Evolutionary conservation across 2,113 vertebrate species (phyloP).

Genomic region (Charadrius vociferus): DNA sequence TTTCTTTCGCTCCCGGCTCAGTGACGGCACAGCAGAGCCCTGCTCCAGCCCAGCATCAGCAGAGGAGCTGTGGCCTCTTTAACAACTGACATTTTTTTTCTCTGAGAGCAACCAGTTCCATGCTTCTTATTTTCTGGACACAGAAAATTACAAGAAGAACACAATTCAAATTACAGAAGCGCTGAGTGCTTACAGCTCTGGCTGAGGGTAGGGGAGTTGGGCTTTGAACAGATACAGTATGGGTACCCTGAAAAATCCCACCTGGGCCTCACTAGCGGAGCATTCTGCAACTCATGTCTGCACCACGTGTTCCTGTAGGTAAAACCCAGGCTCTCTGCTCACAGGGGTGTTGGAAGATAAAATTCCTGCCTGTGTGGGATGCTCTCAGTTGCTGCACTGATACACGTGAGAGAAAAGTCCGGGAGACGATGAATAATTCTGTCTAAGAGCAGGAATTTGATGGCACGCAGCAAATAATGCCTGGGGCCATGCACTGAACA

Average conservation of each 20-base stretch:
- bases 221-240: background rate
- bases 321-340: background rate
- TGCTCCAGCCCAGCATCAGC: background rate
- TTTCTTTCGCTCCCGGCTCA: background rate
- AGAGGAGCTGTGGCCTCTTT: background rate
- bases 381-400: background rate
- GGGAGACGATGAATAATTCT: background rate
- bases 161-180: background rate
- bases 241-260: background rate
- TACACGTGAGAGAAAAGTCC: background rate
- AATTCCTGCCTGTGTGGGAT: background rate
- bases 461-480: slow-evolving; percentile 12
- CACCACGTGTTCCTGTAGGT: background rate
- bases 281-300: background rate
- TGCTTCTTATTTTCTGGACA: background rate
- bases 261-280: background rate
- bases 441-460: background rate
- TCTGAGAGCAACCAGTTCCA: background rate
- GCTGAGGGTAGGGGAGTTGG: background rate
- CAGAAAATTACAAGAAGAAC: too few relatives aligned
- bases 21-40: background rate
- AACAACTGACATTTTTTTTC: background rate
- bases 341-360: background rate
- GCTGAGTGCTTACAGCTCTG: background rate
- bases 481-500: background rate